Percentiles rank a stretch among this genome's conserved stretches.
Conservation (phyloP, 1,140 invertebrate genomes). For the Cryptotermes secundus region DNA sequence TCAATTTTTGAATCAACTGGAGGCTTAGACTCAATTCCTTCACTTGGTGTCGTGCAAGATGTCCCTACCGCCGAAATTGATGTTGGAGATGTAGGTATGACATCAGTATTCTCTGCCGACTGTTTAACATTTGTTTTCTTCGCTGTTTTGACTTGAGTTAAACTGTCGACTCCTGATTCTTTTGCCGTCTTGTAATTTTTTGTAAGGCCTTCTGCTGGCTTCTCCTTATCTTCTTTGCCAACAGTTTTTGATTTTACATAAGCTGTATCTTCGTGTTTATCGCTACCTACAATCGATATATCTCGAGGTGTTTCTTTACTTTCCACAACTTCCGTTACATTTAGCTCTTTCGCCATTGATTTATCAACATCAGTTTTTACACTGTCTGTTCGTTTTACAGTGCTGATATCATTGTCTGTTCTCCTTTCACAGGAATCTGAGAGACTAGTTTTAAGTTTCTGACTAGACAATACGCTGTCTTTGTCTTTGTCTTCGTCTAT, state of each 20-base stretch:
- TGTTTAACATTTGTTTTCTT: too few species aligned
- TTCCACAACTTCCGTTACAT: not conserved
- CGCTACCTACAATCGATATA: not conserved
- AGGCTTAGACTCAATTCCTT: not conserved
- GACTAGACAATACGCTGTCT: conserved; percentile 18
- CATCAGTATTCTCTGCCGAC: too few species aligned
- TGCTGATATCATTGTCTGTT: not conserved
- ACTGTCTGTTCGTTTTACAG: not conserved
- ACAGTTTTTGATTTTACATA: not conserved
- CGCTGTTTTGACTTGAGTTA: too few species aligned
- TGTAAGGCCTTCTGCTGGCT: not conserved
- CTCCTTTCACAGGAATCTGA: not conserved
- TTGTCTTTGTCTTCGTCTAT: conserved; percentile 27
- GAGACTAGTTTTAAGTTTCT: conserved; percentile 38
- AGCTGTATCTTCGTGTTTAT: not conserved
- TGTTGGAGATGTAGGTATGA: too few species aligned
- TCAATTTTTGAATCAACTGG: not conserved
- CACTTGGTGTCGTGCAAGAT: not conserved
- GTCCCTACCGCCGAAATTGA: too few species aligned
- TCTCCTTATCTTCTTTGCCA: not conserved
- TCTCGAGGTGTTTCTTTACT: not conserved
- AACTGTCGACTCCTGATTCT: not conserved
- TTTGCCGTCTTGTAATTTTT: not conserved
- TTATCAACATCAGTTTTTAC: not conserved
- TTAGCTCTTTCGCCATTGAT: not conserved